Conservation (phyloP, 2,888 invertebrate genomes). For the Escarpia spicata region DNA sequence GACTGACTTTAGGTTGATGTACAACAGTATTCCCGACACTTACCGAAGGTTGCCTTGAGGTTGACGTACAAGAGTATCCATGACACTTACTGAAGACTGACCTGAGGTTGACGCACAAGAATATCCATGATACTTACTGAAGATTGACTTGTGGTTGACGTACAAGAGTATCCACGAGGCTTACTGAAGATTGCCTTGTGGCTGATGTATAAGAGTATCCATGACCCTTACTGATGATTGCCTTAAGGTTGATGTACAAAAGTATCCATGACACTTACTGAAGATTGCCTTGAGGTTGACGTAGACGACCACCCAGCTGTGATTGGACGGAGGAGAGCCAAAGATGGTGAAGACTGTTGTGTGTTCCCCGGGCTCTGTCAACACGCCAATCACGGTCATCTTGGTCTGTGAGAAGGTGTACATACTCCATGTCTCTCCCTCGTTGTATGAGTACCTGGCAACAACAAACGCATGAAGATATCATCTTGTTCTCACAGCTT, state of each 20-base stretch:
- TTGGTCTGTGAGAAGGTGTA: conserved; percentile 76
- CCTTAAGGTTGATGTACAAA: not conserved
- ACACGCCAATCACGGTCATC: conserved; percentile 85
- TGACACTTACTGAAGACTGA: conserved; percentile 29
- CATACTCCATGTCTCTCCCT: conserved; percentile 83
- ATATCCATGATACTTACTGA: not conserved
- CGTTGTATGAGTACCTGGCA: conserved; percentile 80
- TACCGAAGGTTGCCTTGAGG: conserved; percentile 33
- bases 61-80: conserved; percentile 1
- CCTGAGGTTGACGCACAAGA: conserved; percentile 26
- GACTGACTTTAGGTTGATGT: conserved; percentile 18
- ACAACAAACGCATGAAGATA: not conserved
- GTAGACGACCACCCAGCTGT: conserved; percentile 88
- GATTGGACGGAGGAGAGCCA: conserved; percentile 77
- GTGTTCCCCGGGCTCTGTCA: conserved; percentile 95
- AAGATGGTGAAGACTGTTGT: conserved; percentile 92
- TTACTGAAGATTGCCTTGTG: conserved; percentile 31
- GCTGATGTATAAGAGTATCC: conserved; percentile 22
- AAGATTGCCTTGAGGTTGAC: conserved; percentile 72
- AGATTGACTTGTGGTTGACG: conserved; percentile 26
- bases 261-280: conserved; percentile 61
- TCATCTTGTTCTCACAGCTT: not conserved
- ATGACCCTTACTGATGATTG: not conserved
- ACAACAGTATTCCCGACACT: not conserved
- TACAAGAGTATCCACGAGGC: not conserved